Percentiles rank a stretch among this genome's conserved stretches.
Evolutionary conservation across 2,113 vertebrate genomes (phyloP).

Genomic region (Arizona elegans): DNA sequence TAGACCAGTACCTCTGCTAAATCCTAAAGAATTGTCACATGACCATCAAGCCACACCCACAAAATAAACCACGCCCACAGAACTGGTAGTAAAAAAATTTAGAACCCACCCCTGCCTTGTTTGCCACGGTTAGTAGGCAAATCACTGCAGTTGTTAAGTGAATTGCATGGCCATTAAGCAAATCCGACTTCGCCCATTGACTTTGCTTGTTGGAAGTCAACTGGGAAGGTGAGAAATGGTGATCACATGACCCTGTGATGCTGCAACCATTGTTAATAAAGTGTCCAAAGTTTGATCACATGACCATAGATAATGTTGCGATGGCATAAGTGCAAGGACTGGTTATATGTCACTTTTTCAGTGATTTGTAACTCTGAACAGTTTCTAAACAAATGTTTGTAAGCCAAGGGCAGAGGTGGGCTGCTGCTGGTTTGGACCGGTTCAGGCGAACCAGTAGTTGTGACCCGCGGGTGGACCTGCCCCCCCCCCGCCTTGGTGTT

Average conservation of each 20-base stretch:
- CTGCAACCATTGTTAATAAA: not conserved
- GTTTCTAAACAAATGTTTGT: not conserved
- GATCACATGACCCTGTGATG: not conserved
- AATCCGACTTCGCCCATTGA: not conserved
- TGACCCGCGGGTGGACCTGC: too few relatives aligned
- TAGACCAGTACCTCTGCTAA: too few relatives aligned
- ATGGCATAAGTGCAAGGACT: not conserved
- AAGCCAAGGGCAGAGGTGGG: not conserved
- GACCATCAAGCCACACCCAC: too few relatives aligned
- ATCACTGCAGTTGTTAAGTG: not conserved
- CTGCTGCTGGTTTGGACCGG: too few relatives aligned
- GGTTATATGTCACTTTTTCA: not conserved
- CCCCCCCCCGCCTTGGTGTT: too few relatives aligned
- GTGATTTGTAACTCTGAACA: not conserved
- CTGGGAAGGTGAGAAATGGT: not conserved
- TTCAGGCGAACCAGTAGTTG: too few relatives aligned
- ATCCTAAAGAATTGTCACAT: too few relatives aligned
- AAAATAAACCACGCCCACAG: too few relatives aligned
- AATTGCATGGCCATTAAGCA: not conserved
- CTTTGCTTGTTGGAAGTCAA: not conserved
- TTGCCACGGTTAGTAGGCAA: not conserved
- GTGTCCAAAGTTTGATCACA: not conserved
- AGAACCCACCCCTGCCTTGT: too few relatives aligned
- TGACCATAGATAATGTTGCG: not conserved
- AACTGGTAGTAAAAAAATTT: too few relatives aligned